Evolutionary conservation across 2,888 invertebrate genomes (phyloP).

Genomic region (Hoplodrina blanda): DNA sequence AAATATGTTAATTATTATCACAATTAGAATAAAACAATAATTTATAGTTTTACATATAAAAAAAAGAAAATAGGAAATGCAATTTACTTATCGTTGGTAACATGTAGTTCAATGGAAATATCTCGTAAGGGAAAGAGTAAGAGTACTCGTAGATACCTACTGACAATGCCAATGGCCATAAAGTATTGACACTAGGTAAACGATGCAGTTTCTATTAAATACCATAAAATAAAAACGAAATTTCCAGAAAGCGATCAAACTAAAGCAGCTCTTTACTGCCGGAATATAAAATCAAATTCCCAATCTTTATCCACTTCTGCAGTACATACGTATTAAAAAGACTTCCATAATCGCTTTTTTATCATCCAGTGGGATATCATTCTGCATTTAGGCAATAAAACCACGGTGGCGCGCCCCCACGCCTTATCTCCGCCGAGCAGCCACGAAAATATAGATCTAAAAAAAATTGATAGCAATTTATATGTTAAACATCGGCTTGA

Average conservation of each 20-base stretch:
- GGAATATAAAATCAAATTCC: conserved; percentile 53
- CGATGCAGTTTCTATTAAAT: conserved; percentile 7
- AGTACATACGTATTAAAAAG: conserved; percentile 64
- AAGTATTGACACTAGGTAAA: neutral
- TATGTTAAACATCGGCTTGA: conserved; percentile 86
- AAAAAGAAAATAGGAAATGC: too few species aligned
- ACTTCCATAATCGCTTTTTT: conserved; percentile 71
- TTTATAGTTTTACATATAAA: too few species aligned
- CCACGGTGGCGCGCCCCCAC: conserved; percentile 69
- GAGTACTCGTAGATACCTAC: neutral
- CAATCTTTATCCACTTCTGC: conserved; percentile 60
- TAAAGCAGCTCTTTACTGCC: conserved; percentile 33
- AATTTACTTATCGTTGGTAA: neutral
- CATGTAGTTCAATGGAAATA: too few species aligned
- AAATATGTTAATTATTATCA: too few species aligned
- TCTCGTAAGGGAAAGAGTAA: neutral
- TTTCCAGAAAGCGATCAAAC: conserved; percentile 28
- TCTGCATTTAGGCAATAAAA: conserved; percentile 80
- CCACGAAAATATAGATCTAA: conserved; percentile 84
- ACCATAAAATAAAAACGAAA: conserved; percentile 24
- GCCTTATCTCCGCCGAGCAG: conserved; percentile 81
- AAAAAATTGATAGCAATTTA: conserved; percentile 88
- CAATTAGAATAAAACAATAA: neutral
- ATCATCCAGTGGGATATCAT: conserved; percentile 75
- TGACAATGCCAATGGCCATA: neutral